phyloP scores from a whole-genome alignment of 2,797 vertebrate species.

The Pelobates cultripes region DNA sequence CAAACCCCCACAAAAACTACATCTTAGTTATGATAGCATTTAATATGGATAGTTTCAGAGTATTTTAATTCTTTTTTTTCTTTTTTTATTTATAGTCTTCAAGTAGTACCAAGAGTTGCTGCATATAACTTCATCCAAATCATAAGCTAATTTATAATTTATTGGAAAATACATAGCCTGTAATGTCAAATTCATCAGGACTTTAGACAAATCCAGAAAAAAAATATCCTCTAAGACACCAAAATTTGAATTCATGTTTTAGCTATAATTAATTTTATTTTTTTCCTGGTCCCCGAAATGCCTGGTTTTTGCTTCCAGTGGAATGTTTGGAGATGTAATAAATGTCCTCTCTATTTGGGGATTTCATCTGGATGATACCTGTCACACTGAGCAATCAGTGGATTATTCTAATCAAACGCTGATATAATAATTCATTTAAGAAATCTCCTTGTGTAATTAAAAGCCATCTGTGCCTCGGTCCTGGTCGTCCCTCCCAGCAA shows the following conservation, averaged over 20 bases:
- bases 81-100: neutral
- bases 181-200: slow-evolving; percentile 9
- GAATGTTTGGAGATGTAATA: slow-evolving; percentile 19
- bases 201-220: slow-evolving; percentile 9
- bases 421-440: slow-evolving; percentile 37
- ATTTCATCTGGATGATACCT: slow-evolving; percentile 18
- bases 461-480: slow-evolving; percentile 15
- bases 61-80: neutral
- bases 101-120: neutral
- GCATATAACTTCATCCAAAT: neutral
- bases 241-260: slow-evolving; percentile 23
- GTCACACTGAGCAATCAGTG: slow-evolving; percentile 38
- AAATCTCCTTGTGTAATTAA: slow-evolving; percentile 29
- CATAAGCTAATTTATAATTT: slow-evolving; percentile 5
- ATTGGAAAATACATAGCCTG: slow-evolving; percentile 10
- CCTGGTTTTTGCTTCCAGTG: slow-evolving; percentile 2
- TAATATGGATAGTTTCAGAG: neutral
- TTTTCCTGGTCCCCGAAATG: neutral
- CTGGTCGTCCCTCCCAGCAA: slow-evolving; percentile 10
- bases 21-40: neutral
- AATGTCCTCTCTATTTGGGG: slow-evolving; percentile 21
- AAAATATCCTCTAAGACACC: slow-evolving; percentile 5
- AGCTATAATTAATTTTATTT: slow-evolving; percentile 21
- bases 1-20: neutral
- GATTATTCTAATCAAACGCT: slow-evolving; percentile 36